Percentiles rank a stretch among this genome's conserved stretches.
Conservation (phyloP, 1,140 invertebrate species). For the Eriocheir sinensis region DNA sequence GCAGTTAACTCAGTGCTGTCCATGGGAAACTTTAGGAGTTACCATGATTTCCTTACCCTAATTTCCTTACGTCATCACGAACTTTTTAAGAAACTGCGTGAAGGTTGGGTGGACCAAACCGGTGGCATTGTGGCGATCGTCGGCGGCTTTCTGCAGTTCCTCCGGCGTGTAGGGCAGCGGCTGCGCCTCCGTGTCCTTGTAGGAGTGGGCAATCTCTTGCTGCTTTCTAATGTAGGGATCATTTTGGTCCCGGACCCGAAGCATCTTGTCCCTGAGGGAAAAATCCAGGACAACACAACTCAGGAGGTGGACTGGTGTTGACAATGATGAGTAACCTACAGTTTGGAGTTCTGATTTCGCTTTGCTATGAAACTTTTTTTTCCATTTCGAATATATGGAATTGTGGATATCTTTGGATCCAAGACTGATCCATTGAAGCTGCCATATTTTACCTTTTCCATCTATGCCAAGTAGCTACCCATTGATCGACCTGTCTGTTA, state of each 20-base stretch:
- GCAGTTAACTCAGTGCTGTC: background rate
- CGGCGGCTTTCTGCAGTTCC: background rate
- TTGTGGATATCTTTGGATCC: too few relatives aligned
- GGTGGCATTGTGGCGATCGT: too few relatives aligned
- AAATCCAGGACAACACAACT: background rate
- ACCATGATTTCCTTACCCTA: too few relatives aligned
- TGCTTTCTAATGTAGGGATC: background rate
- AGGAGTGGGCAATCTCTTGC: background rate
- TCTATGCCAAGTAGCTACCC: too few relatives aligned
- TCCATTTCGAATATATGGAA: too few relatives aligned
- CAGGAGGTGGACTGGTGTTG: background rate
- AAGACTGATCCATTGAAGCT: too few relatives aligned
- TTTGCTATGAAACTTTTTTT: too few relatives aligned
- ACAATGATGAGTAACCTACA: too few relatives aligned
- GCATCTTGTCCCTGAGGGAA: slow-evolving; percentile 56
- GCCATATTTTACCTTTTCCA: too few relatives aligned
- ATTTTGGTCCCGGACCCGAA: background rate
- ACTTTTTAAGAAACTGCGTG: slow-evolving; percentile 54
- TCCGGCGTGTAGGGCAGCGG: too few relatives aligned
- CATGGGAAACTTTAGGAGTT: background rate
- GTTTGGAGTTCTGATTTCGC: too few relatives aligned
- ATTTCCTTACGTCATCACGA: background rate
- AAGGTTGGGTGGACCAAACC: background rate
- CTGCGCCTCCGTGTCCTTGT: background rate
- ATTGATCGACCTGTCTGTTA: too few relatives aligned